These are phyloP conservation scores for Ormyrus thymus DNA, from an alignment of 2,888 invertebrate genomes.

Conservation along the genomic window DNA sequence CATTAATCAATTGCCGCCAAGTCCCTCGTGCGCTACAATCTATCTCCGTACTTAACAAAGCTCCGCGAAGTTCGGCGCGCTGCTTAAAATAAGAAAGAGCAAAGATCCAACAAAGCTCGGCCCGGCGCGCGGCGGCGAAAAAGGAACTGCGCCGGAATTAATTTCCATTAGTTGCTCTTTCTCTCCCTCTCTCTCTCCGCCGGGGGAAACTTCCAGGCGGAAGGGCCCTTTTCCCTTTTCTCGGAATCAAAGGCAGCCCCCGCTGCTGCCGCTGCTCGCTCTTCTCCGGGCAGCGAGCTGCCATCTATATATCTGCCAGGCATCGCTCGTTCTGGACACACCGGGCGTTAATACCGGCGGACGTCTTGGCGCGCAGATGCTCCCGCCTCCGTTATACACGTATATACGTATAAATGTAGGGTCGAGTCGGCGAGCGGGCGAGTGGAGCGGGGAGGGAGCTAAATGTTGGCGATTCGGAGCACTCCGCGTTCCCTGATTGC, in stretches of 20 bases:
- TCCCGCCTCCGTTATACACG: neutral
- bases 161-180: slow-evolving; percentile 69
- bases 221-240: too few relatives aligned
- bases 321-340: neutral
- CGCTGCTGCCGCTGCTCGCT: too few relatives aligned
- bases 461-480: slow-evolving; percentile 69
- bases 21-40: too few relatives aligned
- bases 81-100: neutral
- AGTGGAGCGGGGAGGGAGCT: slow-evolving; percentile 57
- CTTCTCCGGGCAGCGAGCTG: too few relatives aligned
- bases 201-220: too few relatives aligned
- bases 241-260: too few relatives aligned
- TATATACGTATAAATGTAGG: neutral
- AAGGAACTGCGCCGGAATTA: slow-evolving; percentile 58
- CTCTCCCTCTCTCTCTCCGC: too few relatives aligned
- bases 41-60: neutral
- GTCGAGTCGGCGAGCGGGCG: slow-evolving; percentile 1
- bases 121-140: neutral
- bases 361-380: neutral
- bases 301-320: too few relatives aligned
- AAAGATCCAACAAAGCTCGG: neutral
- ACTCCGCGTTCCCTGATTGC: slow-evolving; percentile 73
- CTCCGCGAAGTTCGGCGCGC: neutral
- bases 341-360: slow-evolving; percentile 1
- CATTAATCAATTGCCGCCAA: too few relatives aligned